Conservation (phyloP, 35 echinoderm and acorn worm genomes). For the Ophiothrix spiculata region DNA sequence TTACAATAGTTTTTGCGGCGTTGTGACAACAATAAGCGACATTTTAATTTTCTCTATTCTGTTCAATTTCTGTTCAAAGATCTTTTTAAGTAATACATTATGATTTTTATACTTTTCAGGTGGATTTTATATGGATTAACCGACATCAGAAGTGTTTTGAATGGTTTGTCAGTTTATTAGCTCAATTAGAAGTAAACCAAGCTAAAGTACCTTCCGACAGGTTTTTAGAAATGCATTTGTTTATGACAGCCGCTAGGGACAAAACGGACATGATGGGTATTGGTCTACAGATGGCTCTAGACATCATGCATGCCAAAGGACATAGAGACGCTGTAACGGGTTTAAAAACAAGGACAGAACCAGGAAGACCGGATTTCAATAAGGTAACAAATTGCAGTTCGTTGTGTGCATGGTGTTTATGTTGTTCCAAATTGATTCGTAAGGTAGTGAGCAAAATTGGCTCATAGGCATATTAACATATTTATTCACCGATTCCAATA, state of each 20-base stretch:
- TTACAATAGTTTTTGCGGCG: no score
- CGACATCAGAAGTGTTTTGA: conserved; percentile 95
- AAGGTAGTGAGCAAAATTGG: no score
- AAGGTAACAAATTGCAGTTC: conserved; percentile 39
- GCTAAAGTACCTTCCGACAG: conserved; percentile 74
- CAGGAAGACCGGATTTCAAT: conserved; percentile 89
- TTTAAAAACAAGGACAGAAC: conserved; percentile 93
- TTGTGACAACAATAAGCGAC: no score
- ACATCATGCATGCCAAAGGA: conserved; percentile 90
- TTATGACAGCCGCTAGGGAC: conserved; percentile 88
- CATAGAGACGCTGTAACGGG: conserved; percentile 93
- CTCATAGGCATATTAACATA: no score
- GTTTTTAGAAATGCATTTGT: conserved; percentile 97
- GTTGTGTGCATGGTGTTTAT: not conserved
- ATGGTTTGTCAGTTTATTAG: conserved; percentile 93
- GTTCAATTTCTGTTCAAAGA: no score
- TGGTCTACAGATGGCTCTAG: conserved; percentile 98
- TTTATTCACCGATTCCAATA: no score
- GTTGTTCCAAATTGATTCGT: no score
- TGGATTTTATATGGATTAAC: conserved; percentile 99
- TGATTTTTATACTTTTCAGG: no score
- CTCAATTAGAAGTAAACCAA: conserved; percentile 91
- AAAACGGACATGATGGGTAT: conserved; percentile 99
- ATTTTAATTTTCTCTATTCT: no score
- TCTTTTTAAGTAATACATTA: no score